Evolutionary conservation across 2,888 invertebrate genomes (phyloP).

Genomic region (Pollenia griseotomentosa): DNA sequence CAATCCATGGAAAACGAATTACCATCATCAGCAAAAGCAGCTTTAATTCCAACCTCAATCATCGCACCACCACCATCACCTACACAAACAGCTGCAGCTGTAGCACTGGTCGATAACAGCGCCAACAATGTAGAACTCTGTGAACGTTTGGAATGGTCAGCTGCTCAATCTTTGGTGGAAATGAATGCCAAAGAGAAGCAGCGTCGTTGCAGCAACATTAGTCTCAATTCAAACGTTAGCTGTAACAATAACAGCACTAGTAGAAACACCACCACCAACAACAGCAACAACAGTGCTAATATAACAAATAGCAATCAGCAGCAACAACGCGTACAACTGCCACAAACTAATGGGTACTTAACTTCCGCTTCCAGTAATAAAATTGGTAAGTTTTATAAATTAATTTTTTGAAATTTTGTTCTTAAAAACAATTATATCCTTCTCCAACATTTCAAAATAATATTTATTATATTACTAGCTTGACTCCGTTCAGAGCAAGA

Average conservation of each 20-base stretch:
- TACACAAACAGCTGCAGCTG: constrained; percentile 43
- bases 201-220: constrained; percentile 72
- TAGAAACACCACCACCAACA: constrained; percentile 53
- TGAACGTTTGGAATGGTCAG: constrained; percentile 83
- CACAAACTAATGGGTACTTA: constrained; percentile 40
- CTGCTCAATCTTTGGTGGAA: constrained; percentile 83
- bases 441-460: too few relatives aligned
- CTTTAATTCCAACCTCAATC: constrained; percentile 29
- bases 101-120: constrained; percentile 63
- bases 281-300: constrained; percentile 41
- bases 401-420: background rate
- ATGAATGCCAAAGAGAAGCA: constrained; percentile 83
- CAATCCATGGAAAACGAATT: constrained; percentile 73
- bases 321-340: constrained; percentile 46
- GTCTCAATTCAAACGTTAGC: constrained; percentile 8
- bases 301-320: constrained; percentile 33
- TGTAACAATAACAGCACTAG: constrained; percentile 23
- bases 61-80: background rate
- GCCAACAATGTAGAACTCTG: constrained; percentile 78
- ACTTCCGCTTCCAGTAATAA: constrained; percentile 56
- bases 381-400: constrained; percentile 53
- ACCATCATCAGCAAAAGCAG: constrained; percentile 53
- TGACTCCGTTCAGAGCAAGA: too few relatives aligned
- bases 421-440: too few relatives aligned
- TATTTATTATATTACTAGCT: too few relatives aligned